Evolutionary conservation across 2,797 vertebrate species (phyloP).

Genomic region (Psittacula echo): DNA sequence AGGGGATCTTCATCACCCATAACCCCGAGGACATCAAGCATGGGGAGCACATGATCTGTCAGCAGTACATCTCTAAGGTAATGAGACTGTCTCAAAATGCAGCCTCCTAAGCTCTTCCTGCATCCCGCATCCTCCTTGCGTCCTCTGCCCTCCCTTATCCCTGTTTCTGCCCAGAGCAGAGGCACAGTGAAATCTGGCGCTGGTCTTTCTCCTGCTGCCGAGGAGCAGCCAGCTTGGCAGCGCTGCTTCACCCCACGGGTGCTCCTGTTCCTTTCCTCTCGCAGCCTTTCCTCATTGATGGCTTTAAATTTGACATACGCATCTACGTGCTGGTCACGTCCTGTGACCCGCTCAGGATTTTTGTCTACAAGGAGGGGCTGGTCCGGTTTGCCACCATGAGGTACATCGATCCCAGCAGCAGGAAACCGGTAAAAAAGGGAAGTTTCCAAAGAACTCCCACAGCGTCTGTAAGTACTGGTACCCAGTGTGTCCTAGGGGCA

Average conservation of each 20-base stretch:
- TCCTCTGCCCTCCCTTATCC: neutral
- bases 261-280: neutral
- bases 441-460: neutral
- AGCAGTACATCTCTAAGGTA: constrained; percentile 84
- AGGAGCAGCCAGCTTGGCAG: neutral
- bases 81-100: accelerated
- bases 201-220: neutral
- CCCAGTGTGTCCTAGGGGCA: neutral
- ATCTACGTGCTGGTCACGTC: constrained; percentile 82
- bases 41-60: constrained; percentile 82
- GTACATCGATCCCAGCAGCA: constrained; percentile 76
- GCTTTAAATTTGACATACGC: constrained; percentile 83
- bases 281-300: constrained; percentile 83
- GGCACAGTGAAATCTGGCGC: neutral
- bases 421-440: constrained; percentile 75
- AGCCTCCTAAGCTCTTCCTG: neutral
- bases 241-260: neutral
- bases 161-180: neutral
- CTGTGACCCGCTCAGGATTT: constrained; percentile 81
- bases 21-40: constrained; percentile 76
- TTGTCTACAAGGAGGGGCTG: constrained; percentile 81
- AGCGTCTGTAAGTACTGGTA: neutral
- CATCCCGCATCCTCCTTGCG: neutral
- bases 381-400: constrained; percentile 82
- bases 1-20: constrained; percentile 75